Base-by-base conservation (phyloP, 2,888 invertebrate species). In the Elmis aenea region DNA sequence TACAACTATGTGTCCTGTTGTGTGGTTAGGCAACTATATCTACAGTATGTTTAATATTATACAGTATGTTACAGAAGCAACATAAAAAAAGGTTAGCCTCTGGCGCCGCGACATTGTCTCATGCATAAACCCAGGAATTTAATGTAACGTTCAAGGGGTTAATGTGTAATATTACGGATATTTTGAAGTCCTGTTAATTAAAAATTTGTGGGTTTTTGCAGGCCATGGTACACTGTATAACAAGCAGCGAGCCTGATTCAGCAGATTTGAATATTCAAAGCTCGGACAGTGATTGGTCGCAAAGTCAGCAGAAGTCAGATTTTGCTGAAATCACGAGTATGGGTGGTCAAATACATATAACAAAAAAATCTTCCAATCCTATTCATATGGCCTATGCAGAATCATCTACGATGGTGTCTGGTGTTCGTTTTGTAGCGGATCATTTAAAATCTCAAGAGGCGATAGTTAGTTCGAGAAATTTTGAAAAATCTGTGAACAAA, bases 161-260 rank as follows among this genome's bases (percentile, higher is more conserved):
- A n/a, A n/a, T n/a, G n/a, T n/a, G n/a, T n/a, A n/a, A n/a, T n/a
- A n/a, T n/a, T n/a, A n/a, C n/a, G n/a, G n/a, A n/a, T n/a, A n/a
- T n/a, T n/a, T n/a, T n/a, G n/a, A n/a, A n/a, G n/a, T n/a, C n/a
- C n/a, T n/a, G n/a, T n/a, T n/a, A n/a, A n/a, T n/a, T n/a, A n/a
- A n/a, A n/a, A n/a, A n/a, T n/a, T n/a, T n/a, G n/a, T n/a, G n/a
- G n/a, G n/a, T n/a, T n/a, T n/a, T n/a, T 18, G 8, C 69, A 81
- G 81, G 81, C 83, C 3, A 81, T 88, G 88, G 89, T 89, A 14
- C 89, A 89, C 62, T 89, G 87, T 62, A 84, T 89, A 44, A 88
- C 89, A 16, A 88, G 88, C 59, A 88, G 88, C 53, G 88, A 88
- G 59, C 86, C 83, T 15, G 87, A 87, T 58, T 75, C 77, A 1